phyloP scores from a whole-genome alignment of 64 coral and sea anemone species.

The Pocillopora verrucosa region DNA sequence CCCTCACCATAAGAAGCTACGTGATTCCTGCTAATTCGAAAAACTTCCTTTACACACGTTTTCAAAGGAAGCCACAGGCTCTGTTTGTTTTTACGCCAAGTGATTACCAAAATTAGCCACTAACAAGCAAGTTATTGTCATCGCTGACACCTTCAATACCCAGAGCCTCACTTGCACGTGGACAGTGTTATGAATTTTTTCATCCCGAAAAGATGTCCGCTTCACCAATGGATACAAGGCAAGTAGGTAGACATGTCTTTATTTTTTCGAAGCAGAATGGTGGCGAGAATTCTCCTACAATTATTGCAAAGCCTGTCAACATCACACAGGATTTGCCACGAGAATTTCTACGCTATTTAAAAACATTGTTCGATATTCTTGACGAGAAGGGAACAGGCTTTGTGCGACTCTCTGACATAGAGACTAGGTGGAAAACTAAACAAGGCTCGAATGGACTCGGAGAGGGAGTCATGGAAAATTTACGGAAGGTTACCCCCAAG shows the following conservation, averaged over 20 bases:
- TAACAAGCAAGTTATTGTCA: constrained; percentile 13
- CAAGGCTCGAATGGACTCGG: constrained; percentile 50
- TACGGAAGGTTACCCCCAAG: constrained; percentile 68
- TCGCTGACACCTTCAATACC: background rate
- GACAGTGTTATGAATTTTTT: constrained; percentile 39
- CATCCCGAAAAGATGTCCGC: constrained; percentile 24
- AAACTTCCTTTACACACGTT: constrained; percentile 5
- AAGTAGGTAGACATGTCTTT: constrained; percentile 86
- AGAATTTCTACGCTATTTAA: constrained; percentile 90
- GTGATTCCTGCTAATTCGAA: background rate
- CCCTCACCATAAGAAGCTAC: background rate
- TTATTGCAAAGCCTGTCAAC: constrained; percentile 61
- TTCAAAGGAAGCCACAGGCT: constrained; percentile 15
- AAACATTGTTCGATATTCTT: constrained; percentile 87
- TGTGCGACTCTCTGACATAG: constrained; percentile 86
- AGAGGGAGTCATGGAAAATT: constrained; percentile 72
- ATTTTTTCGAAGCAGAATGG: constrained; percentile 67
- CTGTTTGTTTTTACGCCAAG: constrained; percentile 32
- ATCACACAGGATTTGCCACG: constrained; percentile 72
- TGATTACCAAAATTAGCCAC: constrained; percentile 43
- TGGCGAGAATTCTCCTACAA: constrained; percentile 52
- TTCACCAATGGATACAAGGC: constrained; percentile 27
- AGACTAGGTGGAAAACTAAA: constrained; percentile 70
- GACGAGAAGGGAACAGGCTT: constrained; percentile 79
- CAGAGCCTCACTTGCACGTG: constrained; percentile 29